Base-by-base conservation (phyloP, 2,113 vertebrate species). In the Sardina pilchardus region DNA sequence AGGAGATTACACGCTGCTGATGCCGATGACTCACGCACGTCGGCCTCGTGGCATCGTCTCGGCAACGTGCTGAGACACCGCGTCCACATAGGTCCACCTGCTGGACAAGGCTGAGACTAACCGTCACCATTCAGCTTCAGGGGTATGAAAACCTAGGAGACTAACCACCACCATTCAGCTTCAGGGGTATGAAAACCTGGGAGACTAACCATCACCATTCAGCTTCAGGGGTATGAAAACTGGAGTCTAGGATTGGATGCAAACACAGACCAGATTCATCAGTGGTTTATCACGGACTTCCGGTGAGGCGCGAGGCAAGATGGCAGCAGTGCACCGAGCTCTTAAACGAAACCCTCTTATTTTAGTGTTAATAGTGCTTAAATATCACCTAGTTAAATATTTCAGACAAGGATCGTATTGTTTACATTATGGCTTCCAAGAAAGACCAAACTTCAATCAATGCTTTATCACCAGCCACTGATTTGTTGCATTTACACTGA, bases 31-130 rank as follows among this genome's bases (percentile, higher is more conserved):
- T 78, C 71, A 78, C 34, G 16, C 39, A 78, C 34, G 16, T 4
- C 14, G 34, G 30, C 12, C 71, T 78, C 71, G 71, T 78, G 71
- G 71, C 71, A 78, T 78, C 30, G 34, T 36, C 71, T 78, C 12
- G 14, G 34, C 26, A 78, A 34, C 16, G 71, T 36, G 30, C 71
- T 78, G 14, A 36, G 4, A 78, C 30, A 36, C 71, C 71, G 4
- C 34, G 16, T 36, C 26, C 10, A 36, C 26, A 78, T 34, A 39
- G 26, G 71, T 78, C 71, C 71, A 78, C 26, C 26, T 78, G 34
- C 71, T 78, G 71, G 71, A 78, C 26, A 78, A 78, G 71, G 14
- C 71, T 78, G 71, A 36, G 71, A 78, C 71, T 78, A 16, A 16
- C 30, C 30, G 19, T 30, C 71, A 42, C 39, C 14, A 34, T 78